Evolutionary conservation across 2,797 vertebrate genomes (phyloP).

Genomic region (Microctenopoma steveboyesi): DNA sequence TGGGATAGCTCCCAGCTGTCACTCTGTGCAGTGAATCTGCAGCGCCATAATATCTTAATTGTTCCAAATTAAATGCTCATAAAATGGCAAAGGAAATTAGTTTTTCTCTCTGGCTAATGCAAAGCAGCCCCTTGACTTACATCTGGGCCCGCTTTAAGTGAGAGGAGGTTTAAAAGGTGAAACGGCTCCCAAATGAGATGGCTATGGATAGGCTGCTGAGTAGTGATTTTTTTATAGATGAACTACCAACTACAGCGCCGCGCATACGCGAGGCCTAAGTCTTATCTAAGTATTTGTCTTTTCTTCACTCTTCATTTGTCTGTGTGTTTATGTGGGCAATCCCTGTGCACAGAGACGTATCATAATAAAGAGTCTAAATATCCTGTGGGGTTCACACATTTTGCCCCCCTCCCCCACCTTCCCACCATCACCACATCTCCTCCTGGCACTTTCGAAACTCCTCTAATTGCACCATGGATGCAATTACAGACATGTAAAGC

Average conservation of each 20-base stretch:
- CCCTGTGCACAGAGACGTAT: constrained; percentile 43
- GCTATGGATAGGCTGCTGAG: constrained; percentile 46
- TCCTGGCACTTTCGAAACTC: constrained; percentile 51
- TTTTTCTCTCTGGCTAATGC: constrained; percentile 75
- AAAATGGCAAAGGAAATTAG: constrained; percentile 81
- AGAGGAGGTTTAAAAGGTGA: constrained; percentile 66
- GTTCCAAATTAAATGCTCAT: constrained; percentile 84
- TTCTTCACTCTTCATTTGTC: constrained; percentile 26
- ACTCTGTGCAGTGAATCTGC: constrained; percentile 72
- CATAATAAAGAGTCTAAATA: constrained; percentile 69
- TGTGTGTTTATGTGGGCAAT: constrained; percentile 34
- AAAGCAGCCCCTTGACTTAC: constrained; percentile 79
- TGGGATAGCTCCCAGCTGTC: constrained; percentile 83
- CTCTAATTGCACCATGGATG: constrained; percentile 54
- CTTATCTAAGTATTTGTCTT: neutral
- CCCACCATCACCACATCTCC: constrained; percentile 30
- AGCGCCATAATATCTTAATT: constrained; percentile 80
- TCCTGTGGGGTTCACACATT: constrained; percentile 65
- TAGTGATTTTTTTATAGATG: constrained; percentile 66
- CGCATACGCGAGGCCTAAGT: constrained; percentile 20
- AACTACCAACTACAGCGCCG: constrained; percentile 44
- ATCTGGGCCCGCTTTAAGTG: constrained; percentile 71
- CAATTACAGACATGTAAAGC: constrained; percentile 1
- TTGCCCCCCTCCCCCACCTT: constrained; percentile 8
- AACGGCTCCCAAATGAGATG: constrained; percentile 70